A percentile compares a stretch with the other conserved stretches of the same genome.
These are phyloP conservation scores for Agelas oroides DNA, from an alignment of 37 sponge, comb jelly and placozoan species.

Conservation along the genomic window DNA sequence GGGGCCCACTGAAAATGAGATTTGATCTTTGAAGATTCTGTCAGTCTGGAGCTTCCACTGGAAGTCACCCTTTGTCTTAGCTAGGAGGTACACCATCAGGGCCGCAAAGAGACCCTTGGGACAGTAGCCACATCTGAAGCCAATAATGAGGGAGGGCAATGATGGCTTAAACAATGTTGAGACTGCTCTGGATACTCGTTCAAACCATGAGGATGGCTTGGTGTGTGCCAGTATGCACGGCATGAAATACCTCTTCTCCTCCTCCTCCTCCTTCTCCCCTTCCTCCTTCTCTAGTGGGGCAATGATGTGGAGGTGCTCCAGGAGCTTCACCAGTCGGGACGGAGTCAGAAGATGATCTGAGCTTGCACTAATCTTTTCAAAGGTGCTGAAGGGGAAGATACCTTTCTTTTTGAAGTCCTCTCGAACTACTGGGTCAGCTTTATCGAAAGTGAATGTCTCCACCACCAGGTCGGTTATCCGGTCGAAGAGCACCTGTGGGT, in stretches of 20 bases:
- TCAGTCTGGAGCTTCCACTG: neutral
- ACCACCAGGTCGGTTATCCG: neutral
- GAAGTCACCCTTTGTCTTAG: neutral
- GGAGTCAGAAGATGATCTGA: neutral
- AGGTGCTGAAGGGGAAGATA: neutral
- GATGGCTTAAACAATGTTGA: neutral
- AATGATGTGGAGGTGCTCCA: constrained; percentile 2
- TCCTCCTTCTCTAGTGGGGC: neutral
- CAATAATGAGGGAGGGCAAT: neutral
- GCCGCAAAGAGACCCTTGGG: neutral
- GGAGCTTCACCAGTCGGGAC: neutral
- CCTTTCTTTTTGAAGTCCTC: neutral
- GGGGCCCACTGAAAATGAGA: constrained; percentile 3
- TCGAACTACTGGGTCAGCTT: neutral
- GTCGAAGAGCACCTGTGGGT: neutral
- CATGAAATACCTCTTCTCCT: neutral
- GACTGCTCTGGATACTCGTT: neutral
- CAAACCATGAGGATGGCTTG: neutral
- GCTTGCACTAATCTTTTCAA: neutral
- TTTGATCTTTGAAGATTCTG: neutral
- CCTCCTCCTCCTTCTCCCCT: too few relatives aligned
- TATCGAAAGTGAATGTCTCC: neutral
- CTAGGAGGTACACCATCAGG: neutral
- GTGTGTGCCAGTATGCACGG: constrained; percentile 3
- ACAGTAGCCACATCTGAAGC: neutral